phyloP scores from a whole-genome alignment of 2,888 invertebrate genomes.

The Brachyptera risi region DNA sequence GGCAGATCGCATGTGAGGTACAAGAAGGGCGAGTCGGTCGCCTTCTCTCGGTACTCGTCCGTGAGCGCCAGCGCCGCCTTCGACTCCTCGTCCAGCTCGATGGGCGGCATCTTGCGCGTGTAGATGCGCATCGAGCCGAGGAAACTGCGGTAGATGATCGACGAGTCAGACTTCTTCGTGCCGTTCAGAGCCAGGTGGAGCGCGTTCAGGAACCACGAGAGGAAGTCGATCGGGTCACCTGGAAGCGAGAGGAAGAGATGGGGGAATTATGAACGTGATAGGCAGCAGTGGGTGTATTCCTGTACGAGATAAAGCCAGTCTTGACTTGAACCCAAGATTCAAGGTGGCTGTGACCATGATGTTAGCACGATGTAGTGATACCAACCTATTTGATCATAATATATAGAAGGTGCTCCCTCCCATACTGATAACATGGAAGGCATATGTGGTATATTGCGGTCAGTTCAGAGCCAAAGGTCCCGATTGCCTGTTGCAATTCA shows the following conservation, averaged over 20 bases:
- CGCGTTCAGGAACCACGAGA: slow-evolving; percentile 97
- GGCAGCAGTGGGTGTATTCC: too few species aligned
- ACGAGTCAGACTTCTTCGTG: slow-evolving; percentile 79
- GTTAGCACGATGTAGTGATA: too few species aligned
- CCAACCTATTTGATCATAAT: too few species aligned
- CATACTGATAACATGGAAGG: too few species aligned
- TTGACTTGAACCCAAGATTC: too few species aligned
- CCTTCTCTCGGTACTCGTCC: slow-evolving; percentile 82
- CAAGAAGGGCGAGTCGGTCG: slow-evolving; percentile 89
- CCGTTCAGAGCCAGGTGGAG: slow-evolving; percentile 93
- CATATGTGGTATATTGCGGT: too few species aligned
- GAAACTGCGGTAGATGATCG: slow-evolving; percentile 93
- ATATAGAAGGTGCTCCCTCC: too few species aligned
- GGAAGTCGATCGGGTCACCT: slow-evolving; percentile 96
- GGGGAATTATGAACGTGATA: too few species aligned
- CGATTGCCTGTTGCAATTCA: too few species aligned
- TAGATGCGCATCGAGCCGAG: slow-evolving; percentile 86
- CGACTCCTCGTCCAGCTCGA: slow-evolving; percentile 86
- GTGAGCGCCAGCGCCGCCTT: slow-evolving; percentile 72
- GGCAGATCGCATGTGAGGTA: slow-evolving; percentile 97
- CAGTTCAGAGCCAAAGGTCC: too few species aligned
- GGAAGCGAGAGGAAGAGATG: slow-evolving; percentile 37
- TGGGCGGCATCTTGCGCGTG: slow-evolving; percentile 88
- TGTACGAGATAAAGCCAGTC: too few species aligned
- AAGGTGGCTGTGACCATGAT: too few species aligned